Percentiles rank a stretch among this genome's conserved stretches.
These are phyloP conservation scores for Toxotes lorentzi DNA, from an alignment of 2,797 vertebrate genomes.

Conservation along the genomic window DNA sequence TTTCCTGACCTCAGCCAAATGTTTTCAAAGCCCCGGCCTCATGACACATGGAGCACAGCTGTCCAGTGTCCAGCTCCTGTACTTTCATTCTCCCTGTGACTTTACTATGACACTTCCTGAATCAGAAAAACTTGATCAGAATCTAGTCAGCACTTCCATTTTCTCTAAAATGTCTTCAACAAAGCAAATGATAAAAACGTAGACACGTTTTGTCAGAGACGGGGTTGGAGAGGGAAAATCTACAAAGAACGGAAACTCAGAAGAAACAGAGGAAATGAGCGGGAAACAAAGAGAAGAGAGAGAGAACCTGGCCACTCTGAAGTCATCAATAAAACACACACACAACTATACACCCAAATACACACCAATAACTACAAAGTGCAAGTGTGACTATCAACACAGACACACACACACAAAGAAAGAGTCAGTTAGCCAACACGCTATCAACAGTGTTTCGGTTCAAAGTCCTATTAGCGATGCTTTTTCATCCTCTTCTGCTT, in stretches of 20 bases:
- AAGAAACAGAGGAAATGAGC: neutral
- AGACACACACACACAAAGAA: constrained; percentile 62
- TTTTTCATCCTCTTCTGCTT: constrained; percentile 75
- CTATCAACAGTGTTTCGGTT: constrained; percentile 65
- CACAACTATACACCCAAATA: constrained; percentile 54
- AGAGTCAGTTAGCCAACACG: constrained; percentile 47
- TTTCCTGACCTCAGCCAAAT: too few relatives aligned
- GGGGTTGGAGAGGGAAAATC: neutral
- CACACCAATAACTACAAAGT: constrained; percentile 70
- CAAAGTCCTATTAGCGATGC: constrained; percentile 78
- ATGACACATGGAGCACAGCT: too few relatives aligned
- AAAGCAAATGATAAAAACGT: neutral
- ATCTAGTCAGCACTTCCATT: neutral
- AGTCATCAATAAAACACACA: constrained; percentile 49
- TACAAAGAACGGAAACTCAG: neutral
- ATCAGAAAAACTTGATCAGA: too few relatives aligned
- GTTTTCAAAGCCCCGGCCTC: neutral
- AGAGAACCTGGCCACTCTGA: constrained; percentile 32
- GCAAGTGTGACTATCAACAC: constrained; percentile 77
- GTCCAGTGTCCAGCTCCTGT: too few relatives aligned
- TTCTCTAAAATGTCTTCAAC: neutral
- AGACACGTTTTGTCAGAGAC: neutral
- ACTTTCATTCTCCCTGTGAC: too few relatives aligned
- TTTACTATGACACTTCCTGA: too few relatives aligned
- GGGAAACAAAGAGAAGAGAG: neutral